phyloP scores from a whole-genome alignment of 2,797 vertebrate species.

The Onychomys arenicola region DNA sequence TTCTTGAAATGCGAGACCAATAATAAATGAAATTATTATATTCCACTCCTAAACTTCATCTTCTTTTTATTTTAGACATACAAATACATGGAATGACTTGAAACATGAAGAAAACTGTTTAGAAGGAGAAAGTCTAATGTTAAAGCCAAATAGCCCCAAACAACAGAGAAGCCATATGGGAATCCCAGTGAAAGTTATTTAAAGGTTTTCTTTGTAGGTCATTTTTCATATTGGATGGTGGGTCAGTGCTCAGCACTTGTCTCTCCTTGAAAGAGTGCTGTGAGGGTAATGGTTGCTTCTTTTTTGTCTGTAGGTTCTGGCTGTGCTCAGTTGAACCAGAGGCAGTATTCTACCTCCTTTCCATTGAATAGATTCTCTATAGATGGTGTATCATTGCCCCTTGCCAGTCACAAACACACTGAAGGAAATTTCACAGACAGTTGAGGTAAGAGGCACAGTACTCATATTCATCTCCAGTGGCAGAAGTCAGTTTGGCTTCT shows the following conservation, averaged over 20 bases:
- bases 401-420: neutral
- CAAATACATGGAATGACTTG: neutral
- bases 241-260: neutral
- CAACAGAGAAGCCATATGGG: neutral
- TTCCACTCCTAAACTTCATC: neutral
- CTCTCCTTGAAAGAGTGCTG: neutral
- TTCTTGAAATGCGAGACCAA: neutral
- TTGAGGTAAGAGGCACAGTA: neutral
- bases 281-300: neutral
- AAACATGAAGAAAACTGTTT: neutral
- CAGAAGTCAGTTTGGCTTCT: neutral
- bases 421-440: neutral
- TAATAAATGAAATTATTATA: neutral
- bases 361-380: neutral
- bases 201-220: neutral
- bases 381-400: neutral
- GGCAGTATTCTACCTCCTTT: neutral
- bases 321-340: neutral
- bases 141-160: neutral
- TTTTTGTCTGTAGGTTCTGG: neutral
- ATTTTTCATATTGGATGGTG: neutral
- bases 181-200: neutral
- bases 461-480: neutral
- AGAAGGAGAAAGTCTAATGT: neutral
- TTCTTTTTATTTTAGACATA: conserved; percentile 4